Conservation (phyloP, 1,140 invertebrate species). For the Tetramorium alpestre region DNA sequence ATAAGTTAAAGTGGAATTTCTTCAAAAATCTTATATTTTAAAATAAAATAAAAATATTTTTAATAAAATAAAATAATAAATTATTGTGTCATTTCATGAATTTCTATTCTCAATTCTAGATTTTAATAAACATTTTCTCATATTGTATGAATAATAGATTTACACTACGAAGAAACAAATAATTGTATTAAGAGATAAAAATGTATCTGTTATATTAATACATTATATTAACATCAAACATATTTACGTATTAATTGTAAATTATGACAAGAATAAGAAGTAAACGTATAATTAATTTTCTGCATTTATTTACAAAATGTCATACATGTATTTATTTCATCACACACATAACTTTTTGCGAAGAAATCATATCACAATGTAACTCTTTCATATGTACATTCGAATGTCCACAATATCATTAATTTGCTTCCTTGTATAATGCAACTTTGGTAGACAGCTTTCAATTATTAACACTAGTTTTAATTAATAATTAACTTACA, state of each 20-base stretch:
- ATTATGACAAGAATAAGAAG: background rate
- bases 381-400: background rate
- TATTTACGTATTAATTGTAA: background rate
- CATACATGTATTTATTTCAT: background rate
- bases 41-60: background rate
- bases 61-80: conserved; percentile 7
- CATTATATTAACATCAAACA: background rate
- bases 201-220: background rate
- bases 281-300: conserved; percentile 5
- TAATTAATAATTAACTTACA: background rate
- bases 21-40: background rate
- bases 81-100: background rate
- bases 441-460: conserved; percentile 42
- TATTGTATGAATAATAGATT: background rate
- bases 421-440: background rate
- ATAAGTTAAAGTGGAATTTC: background rate
- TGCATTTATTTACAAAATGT: conserved; percentile 46
- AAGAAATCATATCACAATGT: conserved; percentile 26
- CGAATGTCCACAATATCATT: background rate
- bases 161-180: background rate
- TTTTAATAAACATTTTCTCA: background rate
- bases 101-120: background rate
- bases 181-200: background rate
- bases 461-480: background rate
- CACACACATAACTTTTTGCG: background rate